These are phyloP conservation scores for Synanthedon tipuliformis DNA, from an alignment of 2,888 invertebrate genomes.

Conservation along the genomic window DNA sequence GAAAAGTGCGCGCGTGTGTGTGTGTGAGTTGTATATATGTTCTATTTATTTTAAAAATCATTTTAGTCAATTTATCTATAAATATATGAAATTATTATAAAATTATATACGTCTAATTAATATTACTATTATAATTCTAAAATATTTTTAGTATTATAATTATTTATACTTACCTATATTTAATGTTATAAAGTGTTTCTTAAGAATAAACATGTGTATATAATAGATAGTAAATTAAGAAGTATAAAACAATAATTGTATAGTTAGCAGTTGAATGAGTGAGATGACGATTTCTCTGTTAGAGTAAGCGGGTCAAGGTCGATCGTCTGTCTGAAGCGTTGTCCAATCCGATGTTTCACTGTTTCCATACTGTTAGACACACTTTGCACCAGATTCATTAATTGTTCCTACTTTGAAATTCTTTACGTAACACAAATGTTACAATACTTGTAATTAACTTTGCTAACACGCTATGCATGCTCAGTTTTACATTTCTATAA, in stretches of 20 bases:
- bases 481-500: too few relatives aligned
- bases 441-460: too few relatives aligned
- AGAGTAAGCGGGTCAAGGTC: constrained; percentile 53
- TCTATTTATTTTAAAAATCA: too few relatives aligned
- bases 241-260: too few relatives aligned
- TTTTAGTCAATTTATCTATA: too few relatives aligned
- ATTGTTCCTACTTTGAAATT: neutral
- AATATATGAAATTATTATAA: too few relatives aligned
- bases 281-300: constrained; percentile 54
- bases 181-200: neutral
- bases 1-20: neutral
- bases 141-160: too few relatives aligned
- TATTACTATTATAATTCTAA: too few relatives aligned
- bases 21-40: neutral
- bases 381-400: constrained; percentile 12
- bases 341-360: constrained; percentile 9
- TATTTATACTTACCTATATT: too few relatives aligned
- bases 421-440: too few relatives aligned
- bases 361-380: constrained; percentile 5
- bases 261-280: constrained; percentile 5
- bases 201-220: neutral
- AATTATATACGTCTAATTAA: too few relatives aligned
- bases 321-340: constrained; percentile 25
- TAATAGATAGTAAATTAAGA: neutral
- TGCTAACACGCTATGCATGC: too few relatives aligned